Percentiles rank a stretch among this genome's conserved stretches.
phyloP scores from a whole-genome alignment of 2,888 invertebrate species.

The Athalia cordata region DNA sequence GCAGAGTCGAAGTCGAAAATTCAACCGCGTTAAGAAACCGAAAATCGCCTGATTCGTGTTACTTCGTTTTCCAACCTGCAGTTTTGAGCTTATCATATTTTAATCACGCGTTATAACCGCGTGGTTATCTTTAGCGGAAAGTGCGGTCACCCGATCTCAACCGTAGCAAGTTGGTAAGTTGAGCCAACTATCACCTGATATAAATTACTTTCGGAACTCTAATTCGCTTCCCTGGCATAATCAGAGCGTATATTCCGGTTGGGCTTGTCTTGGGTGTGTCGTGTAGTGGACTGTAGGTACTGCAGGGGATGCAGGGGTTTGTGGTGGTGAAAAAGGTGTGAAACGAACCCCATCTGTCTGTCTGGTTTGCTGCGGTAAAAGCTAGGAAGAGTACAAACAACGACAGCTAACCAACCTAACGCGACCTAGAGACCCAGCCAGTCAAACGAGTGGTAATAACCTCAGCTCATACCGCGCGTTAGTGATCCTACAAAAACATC shows the following conservation, averaged over 20 bases:
- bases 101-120: not conserved
- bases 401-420: conserved; percentile 26
- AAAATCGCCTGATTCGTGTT: too few species aligned
- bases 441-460: not conserved
- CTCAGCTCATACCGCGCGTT: conserved; percentile 47
- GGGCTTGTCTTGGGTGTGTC: conserved; percentile 24
- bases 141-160: conserved; percentile 26
- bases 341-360: conserved; percentile 56
- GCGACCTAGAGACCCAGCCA: not conserved
- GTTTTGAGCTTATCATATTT: conserved; percentile 20
- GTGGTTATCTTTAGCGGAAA: not conserved
- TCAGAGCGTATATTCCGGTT: conserved; percentile 25
- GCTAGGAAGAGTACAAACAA: conserved; percentile 41
- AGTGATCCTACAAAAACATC: conserved; percentile 53
- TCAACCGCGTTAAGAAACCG: too few species aligned
- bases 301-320: too few species aligned
- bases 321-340: conserved; percentile 49
- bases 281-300: not conserved
- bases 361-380: conserved; percentile 51
- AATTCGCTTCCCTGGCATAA: conserved; percentile 32
- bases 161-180: not conserved
- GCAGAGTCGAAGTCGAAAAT: not conserved
- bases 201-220: conserved; percentile 37
- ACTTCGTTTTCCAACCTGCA: not conserved
- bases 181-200: conserved; percentile 17